These are phyloP conservation scores for Aphaenogaster floridana DNA, from an alignment of 1,140 invertebrate genomes.

Conservation along the genomic window DNA sequence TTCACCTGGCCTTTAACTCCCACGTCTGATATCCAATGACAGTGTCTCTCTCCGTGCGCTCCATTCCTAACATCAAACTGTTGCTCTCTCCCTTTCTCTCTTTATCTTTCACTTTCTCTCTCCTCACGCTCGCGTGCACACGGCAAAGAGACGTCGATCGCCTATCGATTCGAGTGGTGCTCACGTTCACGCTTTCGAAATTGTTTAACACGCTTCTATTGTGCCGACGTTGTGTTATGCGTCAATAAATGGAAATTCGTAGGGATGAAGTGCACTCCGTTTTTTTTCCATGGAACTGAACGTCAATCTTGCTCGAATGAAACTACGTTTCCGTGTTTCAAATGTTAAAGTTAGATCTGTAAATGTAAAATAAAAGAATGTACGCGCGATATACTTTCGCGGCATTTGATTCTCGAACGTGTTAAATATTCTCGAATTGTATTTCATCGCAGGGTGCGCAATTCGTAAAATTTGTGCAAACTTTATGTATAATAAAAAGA, in stretches of 20 bases:
- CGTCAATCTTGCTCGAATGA: conserved; percentile 3
- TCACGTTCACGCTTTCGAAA: conserved; percentile 30
- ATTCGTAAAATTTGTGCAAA: background rate
- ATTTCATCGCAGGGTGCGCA: background rate
- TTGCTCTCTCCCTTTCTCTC: conserved; percentile 36
- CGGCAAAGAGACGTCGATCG: conserved; percentile 55
- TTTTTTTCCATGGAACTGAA: conserved; percentile 4
- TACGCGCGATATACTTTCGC: background rate
- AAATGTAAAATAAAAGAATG: background rate
- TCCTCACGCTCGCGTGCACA: conserved; percentile 53
- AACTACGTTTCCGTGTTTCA: background rate
- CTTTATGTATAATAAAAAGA: background rate
- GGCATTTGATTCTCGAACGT: background rate
- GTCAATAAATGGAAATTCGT: conserved; percentile 17
- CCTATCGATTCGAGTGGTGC: conserved; percentile 56
- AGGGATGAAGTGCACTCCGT: background rate
- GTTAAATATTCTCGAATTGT: background rate
- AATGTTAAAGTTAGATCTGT: background rate
- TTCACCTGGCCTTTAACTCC: conserved; percentile 75
- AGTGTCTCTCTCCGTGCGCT: conserved; percentile 55
- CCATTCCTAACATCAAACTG: conserved; percentile 69
- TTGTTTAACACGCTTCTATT: conserved; percentile 39
- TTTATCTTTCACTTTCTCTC: conserved; percentile 18
- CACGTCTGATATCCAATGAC: conserved; percentile 72
- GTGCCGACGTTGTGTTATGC: background rate